Evolutionary conservation across 30 jellyfish, hydroid and myxozoan species (phyloP).

Genomic region (Hydractinia echinata): DNA sequence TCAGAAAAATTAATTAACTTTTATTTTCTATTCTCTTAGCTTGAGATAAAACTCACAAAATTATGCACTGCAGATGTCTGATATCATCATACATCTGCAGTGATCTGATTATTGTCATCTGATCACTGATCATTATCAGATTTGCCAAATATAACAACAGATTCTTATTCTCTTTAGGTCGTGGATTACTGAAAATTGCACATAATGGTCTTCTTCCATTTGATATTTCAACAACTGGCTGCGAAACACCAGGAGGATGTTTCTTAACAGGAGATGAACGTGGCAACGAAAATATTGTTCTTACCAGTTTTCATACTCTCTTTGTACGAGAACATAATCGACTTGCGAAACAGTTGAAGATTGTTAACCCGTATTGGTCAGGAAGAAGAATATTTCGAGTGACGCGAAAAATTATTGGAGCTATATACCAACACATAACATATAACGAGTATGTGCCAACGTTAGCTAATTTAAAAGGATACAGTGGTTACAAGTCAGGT

Average conservation of each 20-base stretch:
- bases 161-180: constrained; percentile 4
- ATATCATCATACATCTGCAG: no score
- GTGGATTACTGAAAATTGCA: constrained; percentile 14
- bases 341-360: constrained; percentile 21
- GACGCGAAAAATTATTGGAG: constrained; percentile 45
- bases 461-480: neutral
- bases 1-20: no score
- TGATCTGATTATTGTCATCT: no score
- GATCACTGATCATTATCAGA: no score
- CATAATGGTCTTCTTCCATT: constrained; percentile 17
- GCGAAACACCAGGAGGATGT: constrained; percentile 40
- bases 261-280: constrained; percentile 50
- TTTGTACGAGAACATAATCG: constrained; percentile 50
- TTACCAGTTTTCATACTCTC: constrained; percentile 36
- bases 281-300: constrained; percentile 32
- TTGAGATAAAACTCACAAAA: no score
- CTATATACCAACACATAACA: constrained; percentile 36
- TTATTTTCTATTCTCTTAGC: no score
- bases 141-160: neutral
- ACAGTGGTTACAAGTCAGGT: constrained; percentile 25
- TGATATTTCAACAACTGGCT: neutral
- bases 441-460: constrained; percentile 36
- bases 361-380: constrained; percentile 35
- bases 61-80: neutral
- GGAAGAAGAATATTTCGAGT: constrained; percentile 32